Evolutionary conservation across 2,797 vertebrate species (phyloP).

Genomic region (Bufotes viridis): DNA sequence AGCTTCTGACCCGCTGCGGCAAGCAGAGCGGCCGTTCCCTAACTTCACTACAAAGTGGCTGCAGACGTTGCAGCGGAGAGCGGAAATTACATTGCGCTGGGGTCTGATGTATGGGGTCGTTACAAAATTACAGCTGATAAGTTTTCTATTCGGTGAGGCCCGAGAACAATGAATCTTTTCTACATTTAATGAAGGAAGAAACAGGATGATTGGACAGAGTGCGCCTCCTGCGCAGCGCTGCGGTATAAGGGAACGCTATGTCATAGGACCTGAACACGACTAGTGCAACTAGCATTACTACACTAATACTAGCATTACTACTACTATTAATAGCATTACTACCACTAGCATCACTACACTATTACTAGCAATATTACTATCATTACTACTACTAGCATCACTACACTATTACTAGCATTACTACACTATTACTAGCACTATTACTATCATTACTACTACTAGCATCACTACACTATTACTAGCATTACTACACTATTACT

Average conservation of each 20-base stretch:
- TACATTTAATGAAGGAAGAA: constrained; percentile 29
- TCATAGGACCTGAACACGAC: background rate
- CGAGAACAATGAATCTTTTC: constrained; percentile 24
- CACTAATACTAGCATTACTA: background rate
- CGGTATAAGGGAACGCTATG: no score
- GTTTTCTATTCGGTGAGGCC: background rate
- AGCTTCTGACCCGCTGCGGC: constrained; percentile 43
- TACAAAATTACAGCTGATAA: constrained; percentile 16
- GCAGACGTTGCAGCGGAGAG: background rate
- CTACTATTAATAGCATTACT: background rate
- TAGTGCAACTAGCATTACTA: background rate
- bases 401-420: background rate
- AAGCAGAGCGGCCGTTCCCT: constrained; percentile 12
- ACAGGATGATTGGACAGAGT: background rate
- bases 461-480: background rate
- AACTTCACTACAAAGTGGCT: constrained; percentile 26
- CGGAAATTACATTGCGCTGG: constrained; percentile 29
- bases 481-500: background rate
- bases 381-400: background rate
- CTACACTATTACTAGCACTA: background rate
- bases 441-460: background rate
- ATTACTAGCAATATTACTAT: no score
- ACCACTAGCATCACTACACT: no score
- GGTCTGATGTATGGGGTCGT: background rate
- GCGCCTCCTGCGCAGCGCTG: no score